Base-by-base conservation (phyloP, 2,797 vertebrate genomes). In the Masticophis lateralis region DNA sequence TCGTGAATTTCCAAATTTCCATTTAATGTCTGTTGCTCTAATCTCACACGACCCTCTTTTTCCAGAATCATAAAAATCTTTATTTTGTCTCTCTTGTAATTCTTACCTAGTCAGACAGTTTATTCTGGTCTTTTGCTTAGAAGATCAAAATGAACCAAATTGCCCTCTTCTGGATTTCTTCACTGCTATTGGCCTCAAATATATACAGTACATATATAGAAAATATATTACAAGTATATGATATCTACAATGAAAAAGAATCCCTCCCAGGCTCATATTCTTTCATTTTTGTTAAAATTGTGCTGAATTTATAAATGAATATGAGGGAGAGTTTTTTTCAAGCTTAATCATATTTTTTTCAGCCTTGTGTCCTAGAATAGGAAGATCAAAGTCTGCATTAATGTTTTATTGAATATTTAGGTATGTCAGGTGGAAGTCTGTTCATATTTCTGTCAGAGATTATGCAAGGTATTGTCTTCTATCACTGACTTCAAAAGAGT, bases 351-450 rank as follows among this genome's bases (percentile, higher is more conserved):
- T 89, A 47, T 94, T 91, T 56, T 56, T 25, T 95, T 79, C 43
- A 5, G 0, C 63, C 79, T 10, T 63, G 7, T 22, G 74, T 90
- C 63, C 94, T 89, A 57, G 51, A 83, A 86, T 10, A 86, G 87
- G 96, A 96, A 96, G 95, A 94, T 95, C 94, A 93, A 94, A 96
- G 96, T 88, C 95, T 93, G 91, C 91, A 37, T 16, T 83, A 90
- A 91, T 53, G 37, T 96, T 96, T 37, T 94, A 66, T 92, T 96
- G 93, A 88, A 47, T 87, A 92, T 53, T 60, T 37, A 5, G 25
- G 10, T 90, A 87, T 90, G 88, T 94, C 93, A 92, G 63, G n/a
- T 55, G 92, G 95, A 96, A 94, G 94, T 96, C 95, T 95, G 90
- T 59, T 94, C 94, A 90, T 74, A 61, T 93, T 92, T 90, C 0